Base-by-base conservation (phyloP, 2,888 invertebrate species). In the Erpobdella octoculata region DNA sequence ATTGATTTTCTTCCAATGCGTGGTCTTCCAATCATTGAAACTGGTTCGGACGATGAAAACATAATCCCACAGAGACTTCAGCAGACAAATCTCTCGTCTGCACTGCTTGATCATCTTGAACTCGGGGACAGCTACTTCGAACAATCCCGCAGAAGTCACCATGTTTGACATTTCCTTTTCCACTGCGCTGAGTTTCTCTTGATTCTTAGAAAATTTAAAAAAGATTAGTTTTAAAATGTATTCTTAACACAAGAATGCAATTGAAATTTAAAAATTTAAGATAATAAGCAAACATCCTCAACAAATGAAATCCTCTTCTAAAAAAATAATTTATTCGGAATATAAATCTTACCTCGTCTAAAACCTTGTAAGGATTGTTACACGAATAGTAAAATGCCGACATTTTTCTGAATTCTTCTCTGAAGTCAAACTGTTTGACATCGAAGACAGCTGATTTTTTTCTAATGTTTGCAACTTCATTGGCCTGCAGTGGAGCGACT, bases 11-110 rank as follows among this genome's bases (percentile, higher is more conserved):
- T 92, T 88, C 96, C 96, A 96, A 0, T 92, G 92, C 0, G 95
- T 95, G 0, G 91, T 93, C 83, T 95, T 95, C 96, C 96, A 96
- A 81, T 94, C 93, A 79, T 93, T 91, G 68, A 96, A 92, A 79
- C 91, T 90, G 3, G 92, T 91, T 77, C 89, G 88, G 1, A 96
- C 93, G 76, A 94, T 92, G 79, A 88, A 87, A 12, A 91, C 89
- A 81, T 95, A 94, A 85, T 96, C 95, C 96, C 96, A 96, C 15
- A 96, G 87, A 88, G 92, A 91, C 89, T 93, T 81, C n/a, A 84
- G 78, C 66, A 84, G 74, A 78, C 89, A 87, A 73, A 95, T 84
- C 83, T 96, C 96, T 80, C 91, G 91, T 75, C 94, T 87, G 80
- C 95, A 95, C 82, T 93, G 92, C 79, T 90, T 92, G 67, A 96